Conservation (phyloP, 1,140 invertebrate genomes). For the Drosophila bipectinata region DNA sequence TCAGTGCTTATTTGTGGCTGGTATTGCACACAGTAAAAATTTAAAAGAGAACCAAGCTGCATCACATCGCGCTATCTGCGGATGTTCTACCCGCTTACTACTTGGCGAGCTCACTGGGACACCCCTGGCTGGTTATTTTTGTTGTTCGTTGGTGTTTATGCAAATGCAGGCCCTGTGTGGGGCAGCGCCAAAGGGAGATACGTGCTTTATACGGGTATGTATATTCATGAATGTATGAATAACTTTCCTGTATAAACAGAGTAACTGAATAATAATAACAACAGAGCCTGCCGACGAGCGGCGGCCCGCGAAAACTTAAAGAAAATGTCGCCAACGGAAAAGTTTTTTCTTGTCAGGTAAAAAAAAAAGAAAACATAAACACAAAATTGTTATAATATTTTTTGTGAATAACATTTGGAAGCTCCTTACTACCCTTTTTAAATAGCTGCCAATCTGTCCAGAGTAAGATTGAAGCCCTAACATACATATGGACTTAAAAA, state of each 20-base stretch:
- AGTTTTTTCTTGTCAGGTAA: constrained; percentile 58
- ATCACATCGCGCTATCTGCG: constrained; percentile 71
- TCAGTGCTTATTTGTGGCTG: constrained; percentile 2
- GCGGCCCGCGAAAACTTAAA: constrained; percentile 35
- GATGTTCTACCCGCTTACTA: constrained; percentile 44
- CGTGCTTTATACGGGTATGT: constrained; percentile 59
- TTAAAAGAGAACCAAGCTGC: constrained; percentile 76
- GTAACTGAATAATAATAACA: constrained; percentile 81
- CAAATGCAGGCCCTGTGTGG: constrained; percentile 72
- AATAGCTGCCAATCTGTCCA: constrained; percentile 9
- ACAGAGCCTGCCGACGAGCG: constrained; percentile 36
- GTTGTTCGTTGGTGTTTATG: constrained; percentile 74
- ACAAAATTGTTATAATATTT: neutral
- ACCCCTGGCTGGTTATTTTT: constrained; percentile 30
- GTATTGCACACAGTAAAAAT: constrained; percentile 67
- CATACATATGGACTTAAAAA: neutral
- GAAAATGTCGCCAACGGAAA: constrained; percentile 65
- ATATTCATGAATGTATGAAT: constrained; percentile 81
- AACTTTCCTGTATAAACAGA: constrained; percentile 76
- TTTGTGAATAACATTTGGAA: neutral
- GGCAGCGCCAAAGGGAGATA: constrained; percentile 71
- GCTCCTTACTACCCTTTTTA: neutral
- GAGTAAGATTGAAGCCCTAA: neutral
- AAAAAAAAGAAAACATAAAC: neutral
- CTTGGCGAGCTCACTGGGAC: constrained; percentile 28